A percentile compares a stretch with the other conserved stretches of the same genome.
Evolutionary conservation across 2,888 invertebrate genomes (phyloP).

Genomic region (Morpho achilles): DNA sequence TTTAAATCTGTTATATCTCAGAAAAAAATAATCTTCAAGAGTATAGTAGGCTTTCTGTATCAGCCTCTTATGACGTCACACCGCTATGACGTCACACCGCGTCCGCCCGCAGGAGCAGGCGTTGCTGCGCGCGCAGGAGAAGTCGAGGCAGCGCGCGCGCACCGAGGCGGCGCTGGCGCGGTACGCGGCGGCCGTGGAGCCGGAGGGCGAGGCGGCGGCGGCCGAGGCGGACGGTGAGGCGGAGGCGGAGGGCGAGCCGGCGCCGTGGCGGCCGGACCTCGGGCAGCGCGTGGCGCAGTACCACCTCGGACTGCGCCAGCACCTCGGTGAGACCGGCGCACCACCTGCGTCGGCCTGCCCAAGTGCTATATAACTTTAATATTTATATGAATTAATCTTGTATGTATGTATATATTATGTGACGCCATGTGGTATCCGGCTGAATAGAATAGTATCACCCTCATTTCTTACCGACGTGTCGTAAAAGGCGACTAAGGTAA

Average conservation of each 20-base stretch:
- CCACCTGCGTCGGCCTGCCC: not conserved
- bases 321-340: constrained; percentile 35
- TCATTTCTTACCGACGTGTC: no score
- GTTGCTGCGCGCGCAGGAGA: constrained; percentile 51
- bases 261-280: constrained; percentile 46
- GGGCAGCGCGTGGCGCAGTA: constrained; percentile 51
- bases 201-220: constrained; percentile 20
- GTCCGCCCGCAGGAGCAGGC: constrained; percentile 54
- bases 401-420: no score
- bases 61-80: no score
- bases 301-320: constrained; percentile 46
- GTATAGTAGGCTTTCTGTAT: no score
- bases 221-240: constrained; percentile 35
- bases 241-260: constrained; percentile 20
- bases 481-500: no score
- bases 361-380: not conserved
- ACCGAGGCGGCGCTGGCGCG: constrained; percentile 5
- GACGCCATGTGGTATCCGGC: no score
- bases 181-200: not conserved
- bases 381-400: no score
- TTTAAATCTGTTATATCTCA: no score
- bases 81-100: no score
- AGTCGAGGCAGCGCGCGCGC: constrained; percentile 37
- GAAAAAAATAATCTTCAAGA: no score
- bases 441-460: no score